Percentiles rank a stretch among this genome's conserved stretches.
Conservation (phyloP, 1,140 invertebrate species). For the Zaprionus africanus region DNA sequence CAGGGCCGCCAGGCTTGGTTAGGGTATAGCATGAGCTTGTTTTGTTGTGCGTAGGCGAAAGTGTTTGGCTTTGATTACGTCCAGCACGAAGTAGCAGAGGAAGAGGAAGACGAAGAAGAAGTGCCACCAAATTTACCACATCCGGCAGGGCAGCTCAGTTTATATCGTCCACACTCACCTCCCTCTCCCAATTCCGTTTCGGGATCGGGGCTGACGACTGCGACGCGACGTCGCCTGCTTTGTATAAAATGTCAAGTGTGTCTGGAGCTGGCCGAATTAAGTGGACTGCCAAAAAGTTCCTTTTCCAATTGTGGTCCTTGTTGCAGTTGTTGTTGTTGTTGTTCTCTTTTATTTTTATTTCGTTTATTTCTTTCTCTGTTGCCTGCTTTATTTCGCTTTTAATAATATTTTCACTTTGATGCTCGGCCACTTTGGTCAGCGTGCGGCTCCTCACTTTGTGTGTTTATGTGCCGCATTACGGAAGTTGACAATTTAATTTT, state of each 20-base stretch:
- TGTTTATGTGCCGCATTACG: slow-evolving; percentile 69
- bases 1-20: background rate
- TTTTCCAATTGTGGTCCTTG: slow-evolving; percentile 25
- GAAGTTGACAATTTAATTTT: slow-evolving; percentile 83
- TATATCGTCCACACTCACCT: slow-evolving; percentile 38
- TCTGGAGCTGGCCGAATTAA: slow-evolving; percentile 71
- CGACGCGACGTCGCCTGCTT: slow-evolving; percentile 49
- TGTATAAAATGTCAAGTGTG: slow-evolving; percentile 72
- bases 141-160: slow-evolving; percentile 67
- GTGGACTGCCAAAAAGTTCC: slow-evolving; percentile 66
- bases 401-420: slow-evolving; percentile 82
- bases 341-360: slow-evolving; percentile 26
- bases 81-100: background rate
- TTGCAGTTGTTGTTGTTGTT: slow-evolving; percentile 15
- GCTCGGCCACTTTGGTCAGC: slow-evolving; percentile 63
- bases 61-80: slow-evolving; percentile 45
- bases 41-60: slow-evolving; percentile 8
- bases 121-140: slow-evolving; percentile 79
- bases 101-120: slow-evolving; percentile 20
- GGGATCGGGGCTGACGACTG: slow-evolving; percentile 4
- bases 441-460: slow-evolving; percentile 17
- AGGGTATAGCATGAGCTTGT: slow-evolving; percentile 6
- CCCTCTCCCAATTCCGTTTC: background rate
- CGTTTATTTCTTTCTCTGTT: slow-evolving; percentile 21
- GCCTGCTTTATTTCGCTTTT: slow-evolving; percentile 65